Percentiles rank a stretch among this genome's conserved stretches.
Evolutionary conservation across 2,113 vertebrate species (phyloP).

Genomic region (Pongo pygmaeus): DNA sequence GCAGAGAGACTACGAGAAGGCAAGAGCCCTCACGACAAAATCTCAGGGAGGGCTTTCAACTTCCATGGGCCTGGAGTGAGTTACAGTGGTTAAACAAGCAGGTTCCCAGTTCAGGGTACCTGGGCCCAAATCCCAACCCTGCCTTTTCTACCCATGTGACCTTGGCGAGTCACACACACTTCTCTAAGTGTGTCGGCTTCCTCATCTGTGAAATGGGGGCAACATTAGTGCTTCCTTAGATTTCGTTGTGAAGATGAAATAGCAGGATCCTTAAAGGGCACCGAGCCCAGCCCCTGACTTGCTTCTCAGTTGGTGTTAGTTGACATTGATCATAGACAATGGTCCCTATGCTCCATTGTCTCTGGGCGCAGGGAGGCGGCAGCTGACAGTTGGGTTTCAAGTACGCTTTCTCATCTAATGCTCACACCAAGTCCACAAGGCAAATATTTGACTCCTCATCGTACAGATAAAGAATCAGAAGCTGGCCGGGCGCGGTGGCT

Average conservation of each 20-base stretch:
- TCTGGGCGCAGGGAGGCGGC: accelerated
- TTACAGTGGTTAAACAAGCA: accelerated
- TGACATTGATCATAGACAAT: too few relatives aligned
- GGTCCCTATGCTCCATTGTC: neutral
- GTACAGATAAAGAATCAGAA: neutral
- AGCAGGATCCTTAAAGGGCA: accelerated
- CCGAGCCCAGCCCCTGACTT: accelerated
- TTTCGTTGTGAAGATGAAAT: accelerated
- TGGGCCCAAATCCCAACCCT: neutral
- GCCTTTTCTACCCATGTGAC: neutral
- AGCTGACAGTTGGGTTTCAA: neutral
- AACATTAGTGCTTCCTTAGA: neutral
- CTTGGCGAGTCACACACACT: neutral
- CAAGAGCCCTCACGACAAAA: neutral
- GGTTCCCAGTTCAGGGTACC: neutral
- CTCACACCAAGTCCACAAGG: neutral
- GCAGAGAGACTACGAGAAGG: neutral
- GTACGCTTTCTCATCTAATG: neutral
- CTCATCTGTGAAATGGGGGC: neutral
- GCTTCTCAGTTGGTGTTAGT: neutral
- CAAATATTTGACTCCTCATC: neutral
- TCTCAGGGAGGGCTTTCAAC: neutral
- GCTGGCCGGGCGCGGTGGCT: neutral
- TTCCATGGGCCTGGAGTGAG: neutral
- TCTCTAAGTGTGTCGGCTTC: neutral